Percentiles rank a stretch among this genome's conserved stretches.
Evolutionary conservation across 2,888 invertebrate genomes (phyloP).

Genomic region (Hylaea fasciaria): DNA sequence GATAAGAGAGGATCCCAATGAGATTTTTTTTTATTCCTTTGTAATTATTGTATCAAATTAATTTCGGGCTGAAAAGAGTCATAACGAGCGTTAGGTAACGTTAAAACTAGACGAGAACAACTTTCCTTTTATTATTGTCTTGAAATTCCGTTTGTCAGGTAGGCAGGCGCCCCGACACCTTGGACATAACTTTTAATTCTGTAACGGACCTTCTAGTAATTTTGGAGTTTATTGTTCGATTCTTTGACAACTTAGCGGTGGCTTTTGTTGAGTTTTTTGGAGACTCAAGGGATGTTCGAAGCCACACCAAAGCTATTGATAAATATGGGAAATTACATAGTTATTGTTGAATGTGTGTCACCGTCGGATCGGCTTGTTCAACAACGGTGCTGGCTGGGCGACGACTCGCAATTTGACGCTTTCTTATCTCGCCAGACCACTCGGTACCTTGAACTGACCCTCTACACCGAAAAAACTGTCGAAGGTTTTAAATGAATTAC

Average conservation of each 20-base stretch:
- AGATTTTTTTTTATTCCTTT: too few species aligned
- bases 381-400: constrained; percentile 47
- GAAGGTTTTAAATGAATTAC: constrained; percentile 43
- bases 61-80: constrained; percentile 24
- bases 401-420: constrained; percentile 58
- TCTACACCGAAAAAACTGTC: constrained; percentile 44
- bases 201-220: constrained; percentile 41
- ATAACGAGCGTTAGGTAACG: constrained; percentile 44
- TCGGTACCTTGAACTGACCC: constrained; percentile 57
- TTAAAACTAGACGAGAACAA: constrained; percentile 57
- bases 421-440: constrained; percentile 60
- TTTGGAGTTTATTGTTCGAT: constrained; percentile 22
- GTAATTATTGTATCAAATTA: neutral
- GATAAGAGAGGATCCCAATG: too few species aligned
- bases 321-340: constrained; percentile 22
- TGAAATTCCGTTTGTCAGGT: constrained; percentile 55
- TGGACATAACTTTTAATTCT: constrained; percentile 44
- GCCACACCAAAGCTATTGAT: constrained; percentile 2
- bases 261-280: neutral
- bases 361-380: constrained; percentile 43
- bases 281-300: neutral
- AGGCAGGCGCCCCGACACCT: constrained; percentile 51
- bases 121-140: constrained; percentile 58
- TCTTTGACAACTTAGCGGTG: constrained; percentile 20
- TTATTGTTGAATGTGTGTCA: constrained; percentile 53